Percentiles rank a stretch among this genome's conserved stretches.
Evolutionary conservation across 1,140 invertebrate species (phyloP).

Genomic region (Fopius arisanus): DNA sequence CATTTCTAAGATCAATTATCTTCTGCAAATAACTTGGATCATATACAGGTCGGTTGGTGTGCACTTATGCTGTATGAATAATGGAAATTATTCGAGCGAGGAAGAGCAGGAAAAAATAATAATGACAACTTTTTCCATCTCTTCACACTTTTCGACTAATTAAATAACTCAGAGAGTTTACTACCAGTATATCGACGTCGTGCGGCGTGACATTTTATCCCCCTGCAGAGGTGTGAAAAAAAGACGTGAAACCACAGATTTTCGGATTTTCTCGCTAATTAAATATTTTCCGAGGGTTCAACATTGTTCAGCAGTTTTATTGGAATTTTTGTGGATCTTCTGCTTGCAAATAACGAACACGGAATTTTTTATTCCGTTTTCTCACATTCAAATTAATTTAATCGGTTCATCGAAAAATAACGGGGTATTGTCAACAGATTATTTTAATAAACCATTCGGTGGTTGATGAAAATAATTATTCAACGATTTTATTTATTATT

Average conservation of each 20-base stretch:
- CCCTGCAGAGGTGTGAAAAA: background rate
- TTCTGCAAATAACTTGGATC: background rate
- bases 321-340: background rate
- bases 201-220: background rate
- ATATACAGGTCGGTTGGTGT: background rate
- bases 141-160: background rate
- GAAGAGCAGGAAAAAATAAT: background rate
- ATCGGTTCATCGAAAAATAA: too few relatives aligned
- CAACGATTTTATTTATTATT: too few relatives aligned
- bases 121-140: background rate
- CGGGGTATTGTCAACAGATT: too few relatives aligned
- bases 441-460: too few relatives aligned
- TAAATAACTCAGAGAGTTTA: conserved; percentile 1
- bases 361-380: too few relatives aligned
- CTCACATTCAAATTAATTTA: too few relatives aligned
- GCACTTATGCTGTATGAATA: background rate
- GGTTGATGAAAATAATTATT: too few relatives aligned
- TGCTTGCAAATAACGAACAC: background rate
- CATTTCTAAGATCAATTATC: conserved; percentile 25
- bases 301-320: background rate
- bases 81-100: background rate
- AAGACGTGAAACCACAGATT: conserved; percentile 38
- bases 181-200: background rate
- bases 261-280: conserved; percentile 52
- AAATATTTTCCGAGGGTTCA: conserved; percentile 45